These are phyloP conservation scores for Siphlonurus alternatus DNA, from an alignment of 2,888 invertebrate species.

Conservation along the genomic window DNA sequence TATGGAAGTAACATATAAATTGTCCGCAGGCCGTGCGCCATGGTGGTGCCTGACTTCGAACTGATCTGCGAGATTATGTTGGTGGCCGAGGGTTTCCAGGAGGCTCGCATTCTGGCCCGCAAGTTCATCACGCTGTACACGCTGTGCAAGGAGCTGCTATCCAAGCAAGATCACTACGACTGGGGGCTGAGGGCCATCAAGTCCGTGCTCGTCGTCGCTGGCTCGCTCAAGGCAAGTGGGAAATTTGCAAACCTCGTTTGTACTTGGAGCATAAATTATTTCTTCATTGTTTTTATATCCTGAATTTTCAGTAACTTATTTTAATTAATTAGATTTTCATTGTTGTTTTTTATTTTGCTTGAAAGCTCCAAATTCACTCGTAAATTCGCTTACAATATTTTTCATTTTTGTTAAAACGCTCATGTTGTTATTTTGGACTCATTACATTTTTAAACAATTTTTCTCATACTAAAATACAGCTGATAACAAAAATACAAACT, in stretches of 20 bases:
- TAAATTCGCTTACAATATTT: too few relatives aligned
- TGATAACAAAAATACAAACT: too few relatives aligned
- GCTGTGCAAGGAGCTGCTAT: conserved; percentile 80
- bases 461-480: too few relatives aligned
- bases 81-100: conserved; percentile 94
- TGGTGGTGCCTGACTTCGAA: conserved; percentile 97
- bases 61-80: conserved; percentile 96
- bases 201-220: conserved; percentile 89
- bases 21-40: conserved; percentile 77
- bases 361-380: too few relatives aligned
- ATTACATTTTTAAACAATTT: too few relatives aligned
- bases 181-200: conserved; percentile 95
- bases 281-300: background rate
- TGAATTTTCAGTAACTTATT: background rate
- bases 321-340: too few relatives aligned
- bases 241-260: background rate
- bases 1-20: background rate
- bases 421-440: too few relatives aligned
- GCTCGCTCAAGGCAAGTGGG: conserved; percentile 72
- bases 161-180: conserved; percentile 95
- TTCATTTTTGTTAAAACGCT: too few relatives aligned
- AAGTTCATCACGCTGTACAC: conserved; percentile 94
- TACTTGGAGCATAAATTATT: conserved; percentile 7
- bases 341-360: too few relatives aligned
- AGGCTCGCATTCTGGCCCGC: conserved; percentile 78